Evolutionary conservation across 2,888 invertebrate species (phyloP).

Genomic region (Drosophila eohydei): DNA sequence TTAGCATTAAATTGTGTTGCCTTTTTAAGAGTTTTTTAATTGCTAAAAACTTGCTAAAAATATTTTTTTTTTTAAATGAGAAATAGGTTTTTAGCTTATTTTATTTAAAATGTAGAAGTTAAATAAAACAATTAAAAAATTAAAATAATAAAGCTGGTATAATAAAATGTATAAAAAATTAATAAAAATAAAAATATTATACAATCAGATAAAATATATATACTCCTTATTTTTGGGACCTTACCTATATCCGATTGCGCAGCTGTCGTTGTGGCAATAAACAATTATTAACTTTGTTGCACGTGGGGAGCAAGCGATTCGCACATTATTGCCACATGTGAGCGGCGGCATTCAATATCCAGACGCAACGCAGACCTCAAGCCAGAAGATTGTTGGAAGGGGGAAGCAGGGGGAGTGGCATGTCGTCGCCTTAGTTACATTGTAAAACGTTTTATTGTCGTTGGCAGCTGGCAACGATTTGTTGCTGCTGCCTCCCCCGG

Average conservation of each 20-base stretch:
- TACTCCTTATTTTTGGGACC: no score
- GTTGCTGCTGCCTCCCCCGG: constrained; percentile 49
- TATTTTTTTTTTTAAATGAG: background rate
- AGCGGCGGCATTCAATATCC: constrained; percentile 20
- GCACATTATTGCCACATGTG: constrained; percentile 74
- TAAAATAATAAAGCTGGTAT: background rate
- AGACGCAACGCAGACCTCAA: constrained; percentile 4
- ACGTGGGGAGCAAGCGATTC: constrained; percentile 45
- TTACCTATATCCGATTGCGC: background rate
- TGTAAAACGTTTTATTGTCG: constrained; percentile 78
- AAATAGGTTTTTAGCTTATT: background rate
- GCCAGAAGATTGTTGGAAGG: background rate
- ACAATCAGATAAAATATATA: background rate
- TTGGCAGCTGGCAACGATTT: constrained; percentile 75
- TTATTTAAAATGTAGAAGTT: background rate
- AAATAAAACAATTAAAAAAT: background rate
- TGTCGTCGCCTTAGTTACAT: constrained; percentile 75
- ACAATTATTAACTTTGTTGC: constrained; percentile 57
- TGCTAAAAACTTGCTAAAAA: background rate
- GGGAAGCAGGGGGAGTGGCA: constrained; percentile 28
- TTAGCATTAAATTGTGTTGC: no score
- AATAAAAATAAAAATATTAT: background rate
- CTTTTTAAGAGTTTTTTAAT: background rate
- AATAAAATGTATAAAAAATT: background rate
- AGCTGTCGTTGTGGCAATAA: constrained; percentile 31